These are phyloP conservation scores for Rhinoderma darwinii DNA, from an alignment of 2,113 vertebrate genomes.

Conservation along the genomic window DNA sequence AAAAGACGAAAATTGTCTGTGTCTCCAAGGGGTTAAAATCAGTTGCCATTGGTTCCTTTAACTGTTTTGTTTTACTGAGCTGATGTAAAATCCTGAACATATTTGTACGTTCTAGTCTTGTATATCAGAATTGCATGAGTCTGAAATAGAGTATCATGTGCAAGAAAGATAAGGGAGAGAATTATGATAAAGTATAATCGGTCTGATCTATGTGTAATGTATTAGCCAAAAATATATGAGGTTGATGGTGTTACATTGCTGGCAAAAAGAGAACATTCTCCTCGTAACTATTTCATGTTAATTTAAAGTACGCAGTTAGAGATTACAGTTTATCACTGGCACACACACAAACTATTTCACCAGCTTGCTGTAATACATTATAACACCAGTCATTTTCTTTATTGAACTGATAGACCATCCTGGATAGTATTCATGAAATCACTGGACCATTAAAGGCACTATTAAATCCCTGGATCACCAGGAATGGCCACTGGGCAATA, in stretches of 20 bases:
- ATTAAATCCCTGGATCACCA: too few relatives aligned
- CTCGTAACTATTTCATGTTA: neutral
- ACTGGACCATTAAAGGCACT: too few relatives aligned
- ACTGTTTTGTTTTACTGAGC: neutral
- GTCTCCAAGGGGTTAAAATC: too few relatives aligned
- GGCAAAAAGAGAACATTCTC: neutral
- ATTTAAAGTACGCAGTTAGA: neutral
- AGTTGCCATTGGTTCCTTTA: neutral
- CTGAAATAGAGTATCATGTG: neutral
- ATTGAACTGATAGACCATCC: too few relatives aligned
- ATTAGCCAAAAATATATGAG: neutral
- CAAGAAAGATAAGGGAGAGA: neutral
- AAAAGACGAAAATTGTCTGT: too few relatives aligned
- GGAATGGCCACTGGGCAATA: too few relatives aligned
- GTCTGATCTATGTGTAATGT: neutral
- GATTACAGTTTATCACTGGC: slow-evolving; percentile 12
- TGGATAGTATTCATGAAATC: too few relatives aligned
- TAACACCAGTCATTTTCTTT: too few relatives aligned
- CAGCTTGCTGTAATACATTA: slow-evolving; percentile 1
- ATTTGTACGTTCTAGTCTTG: neutral
- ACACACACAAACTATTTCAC: slow-evolving; percentile 5
- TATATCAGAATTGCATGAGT: neutral
- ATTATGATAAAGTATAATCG: neutral
- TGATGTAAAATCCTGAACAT: neutral
- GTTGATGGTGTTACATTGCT: neutral